These are phyloP conservation scores for Hirtodrosophila trivittata DNA, from an alignment of 2,888 invertebrate genomes.

Conservation along the genomic window DNA sequence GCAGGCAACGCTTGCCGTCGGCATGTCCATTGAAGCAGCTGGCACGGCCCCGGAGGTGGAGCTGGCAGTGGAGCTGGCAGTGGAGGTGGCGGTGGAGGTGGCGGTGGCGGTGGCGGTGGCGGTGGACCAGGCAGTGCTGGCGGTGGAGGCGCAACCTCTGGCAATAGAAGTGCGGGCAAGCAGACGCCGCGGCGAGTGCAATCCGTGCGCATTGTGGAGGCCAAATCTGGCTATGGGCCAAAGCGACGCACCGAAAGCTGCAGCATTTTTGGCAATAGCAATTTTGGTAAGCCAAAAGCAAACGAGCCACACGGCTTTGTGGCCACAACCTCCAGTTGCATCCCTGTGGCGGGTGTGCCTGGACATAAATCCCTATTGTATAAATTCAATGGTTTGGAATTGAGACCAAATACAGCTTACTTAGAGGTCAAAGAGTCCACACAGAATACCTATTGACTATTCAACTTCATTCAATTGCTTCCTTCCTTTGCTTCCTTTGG, in stretches of 20 bases:
- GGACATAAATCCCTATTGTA: too few relatives aligned
- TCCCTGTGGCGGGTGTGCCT: background rate
- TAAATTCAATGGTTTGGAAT: background rate
- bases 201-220: conserved; percentile 83
- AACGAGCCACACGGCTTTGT: background rate
- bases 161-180: conserved; percentile 41
- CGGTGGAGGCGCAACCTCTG: conserved; percentile 6
- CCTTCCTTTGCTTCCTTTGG: too few relatives aligned
- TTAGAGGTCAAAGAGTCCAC: background rate
- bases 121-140: background rate
- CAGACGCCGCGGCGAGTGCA: conserved; percentile 80
- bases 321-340: background rate
- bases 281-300: conserved; percentile 59
- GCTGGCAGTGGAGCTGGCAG: background rate
- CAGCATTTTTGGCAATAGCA: conserved; percentile 78
- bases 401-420: background rate
- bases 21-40: conserved; percentile 19
- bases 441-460: too few relatives aligned
- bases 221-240: conserved; percentile 72
- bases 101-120: background rate
- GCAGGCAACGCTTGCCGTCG: conserved; percentile 53
- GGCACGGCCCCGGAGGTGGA: conserved; percentile 1
- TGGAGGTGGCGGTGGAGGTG: conserved; percentile 1
- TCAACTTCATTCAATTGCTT: too few relatives aligned
- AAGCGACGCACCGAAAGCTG: conserved; percentile 82